Evolutionary conservation across 2,113 vertebrate genomes (phyloP).

Genomic region (Melanerpes aurifrons): DNA sequence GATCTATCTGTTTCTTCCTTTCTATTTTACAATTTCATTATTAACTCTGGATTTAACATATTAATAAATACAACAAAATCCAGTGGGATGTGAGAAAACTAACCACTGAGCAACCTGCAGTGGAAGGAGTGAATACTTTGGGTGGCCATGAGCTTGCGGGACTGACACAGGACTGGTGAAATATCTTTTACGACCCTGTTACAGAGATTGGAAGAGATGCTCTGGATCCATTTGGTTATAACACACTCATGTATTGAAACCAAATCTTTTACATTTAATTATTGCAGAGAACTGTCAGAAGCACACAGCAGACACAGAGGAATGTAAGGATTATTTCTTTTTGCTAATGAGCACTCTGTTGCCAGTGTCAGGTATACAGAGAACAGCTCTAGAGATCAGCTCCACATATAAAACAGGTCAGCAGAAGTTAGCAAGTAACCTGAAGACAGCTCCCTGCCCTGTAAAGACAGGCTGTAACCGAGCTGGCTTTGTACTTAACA

Average conservation of each 20-base stretch:
- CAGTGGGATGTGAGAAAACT: neutral
- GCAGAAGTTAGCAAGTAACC: neutral
- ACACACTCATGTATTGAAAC: neutral
- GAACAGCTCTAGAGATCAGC: neutral
- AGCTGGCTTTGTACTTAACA: accelerated
- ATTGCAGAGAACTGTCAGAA: neutral
- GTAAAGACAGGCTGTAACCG: neutral
- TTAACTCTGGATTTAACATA: neutral
- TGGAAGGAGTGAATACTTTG: neutral
- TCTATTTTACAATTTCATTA: neutral
- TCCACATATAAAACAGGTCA: neutral
- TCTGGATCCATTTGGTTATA: neutral
- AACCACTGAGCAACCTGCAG: neutral
- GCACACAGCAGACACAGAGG: neutral
- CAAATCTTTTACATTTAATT: neutral
- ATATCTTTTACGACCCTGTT: neutral
- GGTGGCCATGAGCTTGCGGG: neutral
- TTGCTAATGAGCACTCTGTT: neutral
- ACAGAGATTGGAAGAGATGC: neutral
- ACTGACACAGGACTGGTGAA: neutral
- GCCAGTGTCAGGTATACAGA: neutral
- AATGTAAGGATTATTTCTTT: neutral
- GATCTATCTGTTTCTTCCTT: neutral
- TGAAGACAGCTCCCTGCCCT: neutral
- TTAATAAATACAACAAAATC: neutral